Base-by-base conservation (phyloP, 2,797 vertebrate genomes). In the Petrocephalus sullivani region DNA sequence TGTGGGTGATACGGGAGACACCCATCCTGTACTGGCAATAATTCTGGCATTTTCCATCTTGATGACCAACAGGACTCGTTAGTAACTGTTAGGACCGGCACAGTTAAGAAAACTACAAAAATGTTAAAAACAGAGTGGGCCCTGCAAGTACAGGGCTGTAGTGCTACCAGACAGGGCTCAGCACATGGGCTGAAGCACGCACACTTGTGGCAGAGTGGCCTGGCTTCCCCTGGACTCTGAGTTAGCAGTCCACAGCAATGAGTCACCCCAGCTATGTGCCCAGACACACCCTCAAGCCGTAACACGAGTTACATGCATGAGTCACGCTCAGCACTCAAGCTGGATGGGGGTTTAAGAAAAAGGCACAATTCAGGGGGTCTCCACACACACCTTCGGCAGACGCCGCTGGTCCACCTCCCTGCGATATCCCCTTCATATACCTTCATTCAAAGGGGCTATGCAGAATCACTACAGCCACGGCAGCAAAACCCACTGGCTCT, bases 221-320 rank as follows among this genome's bases (percentile, higher is more conserved):
- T 1, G 23, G 46, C 9, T 10, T n/a, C 0, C 51, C 21, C 81
- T 28, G 14, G n/a, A 6, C 81, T 23, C 16, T 2, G 41, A 16
- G 19, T 21, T 53, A 46, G 86, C 58, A 6, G 57, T 21, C 10
- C 37, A 86, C 28, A 85, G 16, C 9, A 12, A 21, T 88, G 88
- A 88, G 61, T 88, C 88, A 88, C 28, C 1, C 5, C 49, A 86
- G 83, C 83, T 61, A 49, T 85, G 88, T 49, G 10, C 60, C 51
- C 4, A 1, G 51, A 64, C 61, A 57, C 61, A 9, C 88, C 88
- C 33, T 6, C n/a, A 14, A 53, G 83, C 60, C 12, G 51, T 16
- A 78, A 88, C 41, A 46, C 5, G 61, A 88, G 49, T 86, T 51
- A 86, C 28, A 14, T 33, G 41, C 61, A 86, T 71, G 82, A 56